These are phyloP conservation scores for Brachyopa scutellaris DNA, from an alignment of 2,888 invertebrate genomes.

Conservation along the genomic window DNA sequence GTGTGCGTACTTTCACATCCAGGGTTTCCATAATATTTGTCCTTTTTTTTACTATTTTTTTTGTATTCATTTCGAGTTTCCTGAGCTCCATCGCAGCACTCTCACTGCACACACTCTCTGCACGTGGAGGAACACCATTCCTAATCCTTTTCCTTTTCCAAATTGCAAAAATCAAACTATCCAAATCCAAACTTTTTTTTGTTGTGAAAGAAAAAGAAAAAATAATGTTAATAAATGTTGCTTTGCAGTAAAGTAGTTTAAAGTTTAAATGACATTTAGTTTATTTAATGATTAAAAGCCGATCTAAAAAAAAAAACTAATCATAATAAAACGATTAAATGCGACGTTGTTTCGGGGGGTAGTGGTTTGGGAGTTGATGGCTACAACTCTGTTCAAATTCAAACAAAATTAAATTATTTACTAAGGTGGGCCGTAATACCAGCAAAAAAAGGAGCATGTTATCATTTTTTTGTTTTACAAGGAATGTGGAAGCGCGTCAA, in stretches of 20 bases:
- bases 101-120: conserved; percentile 17
- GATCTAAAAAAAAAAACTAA: background rate
- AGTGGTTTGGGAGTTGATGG: too few species aligned
- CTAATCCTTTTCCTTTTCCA: conserved; percentile 61
- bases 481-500: conserved; percentile 3
- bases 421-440: background rate
- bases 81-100: conserved; percentile 43
- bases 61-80: conserved; percentile 36
- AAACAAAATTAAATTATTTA: background rate
- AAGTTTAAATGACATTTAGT: conserved; percentile 58
- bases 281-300: conserved; percentile 48
- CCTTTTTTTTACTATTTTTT: conserved; percentile 27
- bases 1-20: conserved; percentile 62
- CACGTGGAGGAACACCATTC: conserved; percentile 23
- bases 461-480: background rate
- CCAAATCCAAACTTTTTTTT: conserved; percentile 66
- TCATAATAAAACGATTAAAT: too few species aligned
- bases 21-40: conserved; percentile 56
- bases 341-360: too few species aligned
- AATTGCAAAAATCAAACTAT: conserved; percentile 71
- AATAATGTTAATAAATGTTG: conserved; percentile 65
- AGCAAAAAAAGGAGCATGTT: background rate
- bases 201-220: conserved; percentile 66
- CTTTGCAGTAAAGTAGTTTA: conserved; percentile 45
- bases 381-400: background rate